Evolutionary conservation across 1,140 invertebrate species (phyloP).

Genomic region (Pseudomyrmex dendroicus): DNA sequence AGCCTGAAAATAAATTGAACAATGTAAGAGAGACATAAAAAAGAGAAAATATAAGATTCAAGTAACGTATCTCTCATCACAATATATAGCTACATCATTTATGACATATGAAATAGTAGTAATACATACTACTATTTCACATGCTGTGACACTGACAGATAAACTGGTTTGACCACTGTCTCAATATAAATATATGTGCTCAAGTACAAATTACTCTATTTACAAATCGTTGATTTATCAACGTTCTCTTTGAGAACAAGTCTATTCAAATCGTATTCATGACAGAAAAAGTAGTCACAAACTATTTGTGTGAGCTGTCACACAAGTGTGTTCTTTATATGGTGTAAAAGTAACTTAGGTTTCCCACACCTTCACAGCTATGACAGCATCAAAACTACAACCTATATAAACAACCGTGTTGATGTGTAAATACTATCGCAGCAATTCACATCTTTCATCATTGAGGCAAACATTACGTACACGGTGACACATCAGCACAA

Average conservation of each 20-base stretch:
- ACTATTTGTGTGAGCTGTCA: neutral
- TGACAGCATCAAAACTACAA: neutral
- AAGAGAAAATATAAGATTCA: neutral
- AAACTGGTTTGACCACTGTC: neutral
- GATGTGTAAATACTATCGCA: neutral
- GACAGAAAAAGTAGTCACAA: constrained; percentile 25
- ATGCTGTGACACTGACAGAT: neutral
- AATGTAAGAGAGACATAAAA: neutral
- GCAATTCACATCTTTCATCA: too few species aligned
- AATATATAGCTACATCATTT: neutral
- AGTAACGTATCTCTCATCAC: neutral
- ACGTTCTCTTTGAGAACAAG: neutral
- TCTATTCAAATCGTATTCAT: neutral
- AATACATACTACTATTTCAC: neutral
- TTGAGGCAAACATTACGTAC: neutral
- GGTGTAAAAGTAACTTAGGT: neutral
- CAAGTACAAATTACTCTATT: neutral
- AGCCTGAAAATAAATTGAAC: constrained; percentile 82
- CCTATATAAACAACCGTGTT: constrained; percentile 5
- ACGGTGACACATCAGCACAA: neutral
- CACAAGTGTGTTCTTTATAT: neutral
- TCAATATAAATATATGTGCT: neutral
- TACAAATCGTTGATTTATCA: neutral
- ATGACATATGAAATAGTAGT: too few species aligned
- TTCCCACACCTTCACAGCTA: neutral